Conservation (phyloP, 2,888 invertebrate genomes). For the Odontomyia ornata region DNA sequence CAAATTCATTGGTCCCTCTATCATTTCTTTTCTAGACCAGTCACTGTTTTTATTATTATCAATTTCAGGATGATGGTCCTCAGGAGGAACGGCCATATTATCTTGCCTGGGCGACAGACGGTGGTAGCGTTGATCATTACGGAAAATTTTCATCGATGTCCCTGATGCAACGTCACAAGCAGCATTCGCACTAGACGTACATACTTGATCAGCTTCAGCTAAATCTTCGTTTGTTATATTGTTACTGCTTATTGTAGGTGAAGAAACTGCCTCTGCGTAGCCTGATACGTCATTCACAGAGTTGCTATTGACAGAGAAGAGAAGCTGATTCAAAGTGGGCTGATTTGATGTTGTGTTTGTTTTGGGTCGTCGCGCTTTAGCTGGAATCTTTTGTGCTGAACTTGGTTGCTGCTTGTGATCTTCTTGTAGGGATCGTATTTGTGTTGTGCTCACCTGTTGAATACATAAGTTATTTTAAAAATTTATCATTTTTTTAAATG, state of each 20-base stretch:
- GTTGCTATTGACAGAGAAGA: conserved; percentile 4
- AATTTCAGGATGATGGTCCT: not conserved
- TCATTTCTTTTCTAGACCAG: not conserved
- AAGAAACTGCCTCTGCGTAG: conserved; percentile 27
- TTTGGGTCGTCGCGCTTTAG: conserved; percentile 15
- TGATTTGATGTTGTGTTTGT: conserved; percentile 1
- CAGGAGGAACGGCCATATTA: not conserved
- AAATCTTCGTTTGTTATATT: conserved; percentile 73
- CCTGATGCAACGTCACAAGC: conserved; percentile 31
- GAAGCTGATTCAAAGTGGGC: conserved; percentile 37
- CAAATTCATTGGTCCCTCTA: not conserved
- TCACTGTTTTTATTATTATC: conserved; percentile 2
- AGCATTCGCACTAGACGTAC: conserved; percentile 57
- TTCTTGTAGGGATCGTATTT: not conserved
- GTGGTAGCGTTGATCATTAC: not conserved
- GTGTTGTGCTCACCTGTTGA: not conserved
- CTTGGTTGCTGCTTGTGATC: conserved; percentile 15
- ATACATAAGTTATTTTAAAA: not conserved
- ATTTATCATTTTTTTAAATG: too few species aligned
- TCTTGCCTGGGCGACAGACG: not conserved
- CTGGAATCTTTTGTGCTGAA: not conserved
- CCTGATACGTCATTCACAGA: conserved; percentile 20
- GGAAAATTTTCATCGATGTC: conserved; percentile 15
- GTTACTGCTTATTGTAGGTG: conserved; percentile 64
- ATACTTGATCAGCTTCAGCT: conserved; percentile 83